Evolutionary conservation across 2,797 vertebrate species (phyloP).

Genomic region (Pseudochirops corinnae): DNA sequence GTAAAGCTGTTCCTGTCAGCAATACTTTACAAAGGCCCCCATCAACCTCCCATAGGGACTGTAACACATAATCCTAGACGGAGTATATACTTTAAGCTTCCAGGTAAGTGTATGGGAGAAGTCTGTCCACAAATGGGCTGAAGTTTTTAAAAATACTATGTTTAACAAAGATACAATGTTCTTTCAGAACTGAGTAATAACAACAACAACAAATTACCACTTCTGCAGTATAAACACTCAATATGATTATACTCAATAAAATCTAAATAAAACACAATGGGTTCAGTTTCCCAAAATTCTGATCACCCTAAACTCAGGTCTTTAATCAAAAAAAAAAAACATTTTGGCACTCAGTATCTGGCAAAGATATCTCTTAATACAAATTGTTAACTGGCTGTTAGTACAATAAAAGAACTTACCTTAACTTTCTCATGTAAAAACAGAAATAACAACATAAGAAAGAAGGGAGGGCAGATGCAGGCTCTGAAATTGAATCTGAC

Average conservation of each 20-base stretch:
- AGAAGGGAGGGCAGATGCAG: conserved; percentile 70
- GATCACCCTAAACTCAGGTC: background rate
- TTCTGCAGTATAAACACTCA: conserved; percentile 12
- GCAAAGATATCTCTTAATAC: conserved; percentile 16
- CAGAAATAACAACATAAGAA: conserved; percentile 59
- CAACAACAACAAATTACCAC: conserved; percentile 44
- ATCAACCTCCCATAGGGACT: background rate
- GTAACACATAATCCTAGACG: background rate
- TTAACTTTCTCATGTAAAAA: conserved; percentile 79
- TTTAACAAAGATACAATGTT: conserved; percentile 28
- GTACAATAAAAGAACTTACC: conserved; percentile 77
- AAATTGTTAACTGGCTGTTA: conserved; percentile 34
- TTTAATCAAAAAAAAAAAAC: background rate
- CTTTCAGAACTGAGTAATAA: conserved; percentile 5
- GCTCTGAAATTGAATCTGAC: conserved; percentile 63
- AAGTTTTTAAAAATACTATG: conserved; percentile 15
- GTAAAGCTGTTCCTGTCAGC: background rate
- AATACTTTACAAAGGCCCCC: background rate
- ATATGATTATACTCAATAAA: conserved; percentile 24
- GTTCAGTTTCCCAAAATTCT: background rate
- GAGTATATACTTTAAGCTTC: background rate
- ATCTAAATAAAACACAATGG: conserved; percentile 1
- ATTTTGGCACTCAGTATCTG: background rate
- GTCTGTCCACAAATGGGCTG: background rate
- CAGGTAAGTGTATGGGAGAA: background rate